These are phyloP conservation scores for Drosophila ezoana DNA, from an alignment of 2,888 invertebrate genomes.

Conservation along the genomic window DNA sequence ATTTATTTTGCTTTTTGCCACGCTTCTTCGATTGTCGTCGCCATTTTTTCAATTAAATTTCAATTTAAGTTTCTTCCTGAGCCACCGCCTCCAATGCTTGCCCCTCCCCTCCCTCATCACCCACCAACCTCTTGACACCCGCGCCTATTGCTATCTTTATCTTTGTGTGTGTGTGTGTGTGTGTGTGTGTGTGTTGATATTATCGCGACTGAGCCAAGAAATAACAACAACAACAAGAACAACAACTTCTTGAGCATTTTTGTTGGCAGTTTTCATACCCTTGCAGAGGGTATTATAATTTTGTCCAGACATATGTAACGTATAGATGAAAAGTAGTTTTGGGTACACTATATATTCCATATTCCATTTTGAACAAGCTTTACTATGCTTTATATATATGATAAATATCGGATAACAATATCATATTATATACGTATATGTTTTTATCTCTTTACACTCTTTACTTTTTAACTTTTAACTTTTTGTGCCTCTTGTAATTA, in stretches of 20 bases:
- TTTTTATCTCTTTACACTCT: too few relatives aligned
- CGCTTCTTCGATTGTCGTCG: slow-evolving; percentile 41
- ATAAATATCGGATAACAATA: too few relatives aligned
- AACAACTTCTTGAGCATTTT: slow-evolving; percentile 10
- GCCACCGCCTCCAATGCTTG: slow-evolving; percentile 3
- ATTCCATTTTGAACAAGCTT: too few relatives aligned
- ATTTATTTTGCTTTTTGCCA: slow-evolving; percentile 35
- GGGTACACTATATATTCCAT: too few relatives aligned
- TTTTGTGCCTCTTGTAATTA: too few relatives aligned
- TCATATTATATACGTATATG: too few relatives aligned
- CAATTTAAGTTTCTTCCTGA: slow-evolving; percentile 53
- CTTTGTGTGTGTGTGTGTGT: background rate
- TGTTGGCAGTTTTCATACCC: background rate
- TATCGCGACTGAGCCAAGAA: slow-evolving; percentile 7
- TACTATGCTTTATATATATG: too few relatives aligned
- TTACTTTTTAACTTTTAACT: too few relatives aligned
- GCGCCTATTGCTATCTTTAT: background rate
- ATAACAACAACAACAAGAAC: slow-evolving; percentile 9
- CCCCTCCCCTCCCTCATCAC: background rate
- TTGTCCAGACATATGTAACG: too few relatives aligned
- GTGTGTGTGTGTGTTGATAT: slow-evolving; percentile 6
- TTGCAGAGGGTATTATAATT: too few relatives aligned
- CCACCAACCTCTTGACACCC: background rate
- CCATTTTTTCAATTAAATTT: slow-evolving; percentile 67
- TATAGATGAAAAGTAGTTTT: too few relatives aligned